Evolutionary conservation across 2,888 invertebrate genomes (phyloP).

Genomic region (Saturnia japonica): DNA sequence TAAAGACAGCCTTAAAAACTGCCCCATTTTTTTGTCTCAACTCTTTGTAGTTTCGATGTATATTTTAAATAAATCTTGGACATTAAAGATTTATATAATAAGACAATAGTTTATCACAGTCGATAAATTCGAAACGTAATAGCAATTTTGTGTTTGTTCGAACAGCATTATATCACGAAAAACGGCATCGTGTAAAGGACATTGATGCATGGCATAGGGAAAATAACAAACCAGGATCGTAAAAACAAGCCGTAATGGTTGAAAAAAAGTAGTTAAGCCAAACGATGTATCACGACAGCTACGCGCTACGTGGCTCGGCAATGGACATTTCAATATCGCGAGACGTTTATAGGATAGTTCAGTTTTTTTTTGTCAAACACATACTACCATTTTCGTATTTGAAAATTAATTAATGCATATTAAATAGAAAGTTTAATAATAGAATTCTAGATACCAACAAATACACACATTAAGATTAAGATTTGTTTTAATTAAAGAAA

Average conservation of each 20-base stretch:
- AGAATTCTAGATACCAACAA: neutral
- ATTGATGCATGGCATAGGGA: slow-evolving; percentile 24
- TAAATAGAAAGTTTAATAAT: neutral
- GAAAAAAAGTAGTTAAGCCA: slow-evolving; percentile 22
- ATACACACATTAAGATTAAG: too few species aligned
- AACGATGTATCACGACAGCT: slow-evolving; percentile 23
- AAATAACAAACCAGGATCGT: slow-evolving; percentile 24
- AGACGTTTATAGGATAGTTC: slow-evolving; percentile 24
- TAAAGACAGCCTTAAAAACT: too few species aligned
- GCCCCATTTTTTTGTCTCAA: too few species aligned
- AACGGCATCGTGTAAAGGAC: slow-evolving; percentile 24
- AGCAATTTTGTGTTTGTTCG: slow-evolving; percentile 20
- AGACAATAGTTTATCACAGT: slow-evolving; percentile 14
- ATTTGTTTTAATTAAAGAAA: too few species aligned
- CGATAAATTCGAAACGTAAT: slow-evolving; percentile 16
- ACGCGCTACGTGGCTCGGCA: slow-evolving; percentile 17
- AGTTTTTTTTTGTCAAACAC: slow-evolving; percentile 18
- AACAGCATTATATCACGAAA: slow-evolving; percentile 22
- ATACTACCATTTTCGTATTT: neutral
- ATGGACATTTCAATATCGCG: slow-evolving; percentile 17
- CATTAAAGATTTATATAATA: slow-evolving; percentile 5
- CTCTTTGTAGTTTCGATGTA: too few species aligned
- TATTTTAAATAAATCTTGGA: too few species aligned
- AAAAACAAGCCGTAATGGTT: slow-evolving; percentile 24
- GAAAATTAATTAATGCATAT: too few species aligned